These are phyloP conservation scores for Halcyon badia DNA, from an alignment of 2,797 vertebrate genomes.

Conservation along the genomic window DNA sequence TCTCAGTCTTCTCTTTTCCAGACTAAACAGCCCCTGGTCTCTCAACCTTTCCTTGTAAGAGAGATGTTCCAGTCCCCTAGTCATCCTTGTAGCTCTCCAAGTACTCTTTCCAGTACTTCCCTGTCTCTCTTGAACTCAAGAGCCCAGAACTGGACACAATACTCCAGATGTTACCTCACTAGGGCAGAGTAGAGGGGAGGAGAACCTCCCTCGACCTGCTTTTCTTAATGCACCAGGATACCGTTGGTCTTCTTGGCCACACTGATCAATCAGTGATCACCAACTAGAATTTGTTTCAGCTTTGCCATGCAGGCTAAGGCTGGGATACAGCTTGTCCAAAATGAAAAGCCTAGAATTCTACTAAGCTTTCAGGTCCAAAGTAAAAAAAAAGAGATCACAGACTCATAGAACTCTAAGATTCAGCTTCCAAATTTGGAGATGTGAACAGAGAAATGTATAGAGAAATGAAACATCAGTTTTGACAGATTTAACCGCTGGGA, in stretches of 20 bases:
- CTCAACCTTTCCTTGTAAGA: not conserved
- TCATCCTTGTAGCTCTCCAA: not conserved
- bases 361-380: not conserved
- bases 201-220: not conserved
- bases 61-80: not conserved
- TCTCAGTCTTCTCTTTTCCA: not conserved
- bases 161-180: not conserved
- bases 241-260: too few relatives aligned
- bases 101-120: not conserved
- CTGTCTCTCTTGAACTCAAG: not conserved
- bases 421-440: not conserved
- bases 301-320: not conserved
- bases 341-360: not conserved
- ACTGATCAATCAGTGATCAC: not conserved
- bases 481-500: constrained; percentile 9
- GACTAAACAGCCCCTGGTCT: not conserved
- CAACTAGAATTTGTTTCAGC: not conserved
- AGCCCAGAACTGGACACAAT: not conserved
- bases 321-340: not conserved
- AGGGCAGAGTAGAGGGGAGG: not conserved
- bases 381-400: not conserved
- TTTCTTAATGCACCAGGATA: not conserved
- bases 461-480: constrained; percentile 19
- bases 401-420: not conserved
- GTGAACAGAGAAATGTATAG: not conserved